Conservation (phyloP, 2,888 invertebrate species). For the Microplitis manilae region DNA sequence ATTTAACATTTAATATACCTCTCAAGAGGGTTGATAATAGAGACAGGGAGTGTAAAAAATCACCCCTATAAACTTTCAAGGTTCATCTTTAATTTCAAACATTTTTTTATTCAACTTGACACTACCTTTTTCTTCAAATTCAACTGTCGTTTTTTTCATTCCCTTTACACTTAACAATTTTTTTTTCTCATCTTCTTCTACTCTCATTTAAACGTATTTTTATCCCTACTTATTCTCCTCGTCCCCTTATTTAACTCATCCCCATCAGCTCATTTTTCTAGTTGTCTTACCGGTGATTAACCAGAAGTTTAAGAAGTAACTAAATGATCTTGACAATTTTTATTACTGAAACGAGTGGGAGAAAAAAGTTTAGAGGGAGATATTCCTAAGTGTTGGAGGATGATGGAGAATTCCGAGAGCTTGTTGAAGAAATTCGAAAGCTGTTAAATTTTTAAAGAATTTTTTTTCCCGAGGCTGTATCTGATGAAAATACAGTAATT, state of each 20-base stretch:
- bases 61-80: constrained; percentile 70
- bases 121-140: constrained; percentile 68
- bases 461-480: no score
- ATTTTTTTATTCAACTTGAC: constrained; percentile 67
- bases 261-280: constrained; percentile 70
- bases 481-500: no score
- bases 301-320: constrained; percentile 64
- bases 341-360: not conserved
- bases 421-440: not conserved
- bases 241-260: constrained; percentile 45
- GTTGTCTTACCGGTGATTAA: constrained; percentile 72
- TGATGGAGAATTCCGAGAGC: not conserved
- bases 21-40: constrained; percentile 37
- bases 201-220: constrained; percentile 44
- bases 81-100: constrained; percentile 72
- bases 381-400: not conserved
- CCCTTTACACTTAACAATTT: constrained; percentile 36
- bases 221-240: constrained; percentile 28
- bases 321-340: constrained; percentile 46
- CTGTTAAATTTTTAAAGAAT: not conserved
- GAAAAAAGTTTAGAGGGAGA: not conserved
- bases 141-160: constrained; percentile 30
- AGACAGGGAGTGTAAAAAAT: constrained; percentile 40
- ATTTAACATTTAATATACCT: constrained; percentile 28
- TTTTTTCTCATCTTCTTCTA: constrained; percentile 42